Evolutionary conservation across 2,888 invertebrate genomes (phyloP), one percentile per base, ranked within the genome.

Genomic region (Monochamus alternatus): DNA sequence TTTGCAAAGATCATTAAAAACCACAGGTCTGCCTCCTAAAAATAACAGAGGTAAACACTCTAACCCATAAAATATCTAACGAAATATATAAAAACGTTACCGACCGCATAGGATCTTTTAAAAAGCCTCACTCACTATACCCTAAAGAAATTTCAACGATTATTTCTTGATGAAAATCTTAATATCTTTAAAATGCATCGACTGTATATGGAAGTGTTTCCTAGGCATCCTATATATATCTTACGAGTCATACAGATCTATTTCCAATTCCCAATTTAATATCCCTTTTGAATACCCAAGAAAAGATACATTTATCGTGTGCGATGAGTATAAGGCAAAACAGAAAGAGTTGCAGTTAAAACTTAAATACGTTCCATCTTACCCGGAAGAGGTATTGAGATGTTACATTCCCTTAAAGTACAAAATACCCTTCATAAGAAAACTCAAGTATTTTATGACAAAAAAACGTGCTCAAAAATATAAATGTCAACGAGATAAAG

Each of bases 291-390:
- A 3, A 12, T 55, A 55, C 55, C 55, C 55, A 8, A 8, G 55
- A 5, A 55, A 55, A 55, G 55, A 55, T 55, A 55, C 55, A 55
- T 55, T 5, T 10, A 55, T 5, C 55, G 12, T 55, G 4, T 55
- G 55, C 55, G 55, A 55, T 12, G 55, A 55, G 55, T 55, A 55
- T 55, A 55, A 55, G 12, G 55, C 44, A 44, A 44, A 44, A 44
- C 44, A 44, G 9, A 44, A 44, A 44, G 44, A 44, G 44, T 9
- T 44, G 44, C 44, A 44, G 44, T 44, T 44, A 44, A 44, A 44
- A 44, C 44, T 44, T 8, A 44, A 1, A 9, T 5, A 44, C 44
- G 44, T 44, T 44, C 9, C 44, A 44, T 44, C 44, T 44, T 44
- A 1, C 7, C 9, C 44, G 2, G 44, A 44, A 44, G 7, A 44